Evolutionary conservation across 2,797 vertebrate genomes (phyloP).

Genomic region (Remorina albescens): DNA sequence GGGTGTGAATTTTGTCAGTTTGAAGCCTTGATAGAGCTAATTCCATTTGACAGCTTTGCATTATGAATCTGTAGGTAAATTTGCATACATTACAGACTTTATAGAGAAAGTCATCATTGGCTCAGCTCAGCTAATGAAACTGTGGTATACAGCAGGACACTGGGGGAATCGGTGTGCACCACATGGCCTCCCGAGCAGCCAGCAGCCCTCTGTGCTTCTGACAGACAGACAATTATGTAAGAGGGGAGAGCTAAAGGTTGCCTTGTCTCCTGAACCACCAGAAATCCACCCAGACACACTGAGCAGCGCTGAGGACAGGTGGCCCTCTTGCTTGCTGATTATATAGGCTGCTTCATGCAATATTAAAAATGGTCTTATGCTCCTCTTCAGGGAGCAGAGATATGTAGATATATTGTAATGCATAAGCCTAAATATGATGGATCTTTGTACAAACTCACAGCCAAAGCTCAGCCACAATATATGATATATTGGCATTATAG

Average conservation of each 20-base stretch:
- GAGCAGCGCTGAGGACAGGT: slow-evolving; percentile 52
- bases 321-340: slow-evolving; percentile 66
- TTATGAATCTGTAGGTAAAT: slow-evolving; percentile 41
- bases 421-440: slow-evolving; percentile 39
- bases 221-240: slow-evolving; percentile 80
- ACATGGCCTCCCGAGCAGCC: slow-evolving; percentile 52
- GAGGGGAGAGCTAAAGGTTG: slow-evolving; percentile 72
- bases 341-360: slow-evolving; percentile 65
- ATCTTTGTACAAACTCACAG: slow-evolving; percentile 30
- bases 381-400: slow-evolving; percentile 35
- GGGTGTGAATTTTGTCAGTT: slow-evolving; percentile 25
- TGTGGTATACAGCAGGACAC: slow-evolving; percentile 38
- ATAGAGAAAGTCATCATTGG: slow-evolving; percentile 37
- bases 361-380: slow-evolving; percentile 58
- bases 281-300: slow-evolving; percentile 62
- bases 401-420: slow-evolving; percentile 11
- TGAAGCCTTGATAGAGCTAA: slow-evolving; percentile 8
- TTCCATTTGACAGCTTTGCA: slow-evolving; percentile 27
- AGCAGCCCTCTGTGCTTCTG: slow-evolving; percentile 55
- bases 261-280: slow-evolving; percentile 71
- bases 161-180: slow-evolving; percentile 45
- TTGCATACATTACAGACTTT: slow-evolving; percentile 34
- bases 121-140: slow-evolving; percentile 57
- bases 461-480: slow-evolving; percentile 34
- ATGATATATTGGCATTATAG: slow-evolving; percentile 56